Base-by-base conservation (phyloP, 2,113 vertebrate species). In the Xenopus laevis region DNA sequence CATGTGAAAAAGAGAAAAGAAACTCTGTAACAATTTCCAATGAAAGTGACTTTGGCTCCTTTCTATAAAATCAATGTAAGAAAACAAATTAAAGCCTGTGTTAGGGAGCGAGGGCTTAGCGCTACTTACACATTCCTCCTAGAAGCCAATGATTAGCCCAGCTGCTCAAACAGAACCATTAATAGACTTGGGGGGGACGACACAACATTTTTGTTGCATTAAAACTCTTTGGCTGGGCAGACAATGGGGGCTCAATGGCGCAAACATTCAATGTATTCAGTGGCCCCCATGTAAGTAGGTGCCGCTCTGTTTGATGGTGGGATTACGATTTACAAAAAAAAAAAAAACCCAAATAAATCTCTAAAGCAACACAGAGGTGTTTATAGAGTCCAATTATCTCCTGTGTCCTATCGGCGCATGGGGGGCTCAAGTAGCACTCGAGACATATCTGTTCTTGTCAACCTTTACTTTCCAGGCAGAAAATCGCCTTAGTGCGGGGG, bases 361-460 rank as follows among this genome's bases (percentile, higher is more conserved):
- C 90, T 86, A 87, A 87, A 91, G 90, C 86, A 83, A 71, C 85
- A 89, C 89, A 88, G 85, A n/a, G n/a, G n/a, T 91, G 91, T 95
- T 94, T 92, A 91, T 90, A 90, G 88, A 87, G 93, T 94, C 92
- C 87, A 90, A 92, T 93, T 90, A n/a, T n/a, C n/a, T n/a, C n/a
- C 94, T 93, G 90, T 87, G 79, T 88, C 84, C 87, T 91, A 87
- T 85, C 92, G 93, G 87, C 70, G 88, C 68, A 88, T 83, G n/a
- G 89, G 91, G 88, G 91, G 88, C 84, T 95, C 88, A 93, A 95
- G 94, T 93, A 91, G 88, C 86, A 92, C 93, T 91, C 86, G 88
- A 95, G 91, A 81, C 80, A 1, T 50, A 79, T 82, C 84, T 87
- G 86, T 83, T 82, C 72, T 77, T 74, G 86, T 44, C 79, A 79